A percentile compares a stretch with the other conserved stretches of the same genome.
These are phyloP conservation scores for Enteromius afrohamiltoni DNA, from an alignment of 2,797 vertebrate species.

Conservation along the genomic window DNA sequence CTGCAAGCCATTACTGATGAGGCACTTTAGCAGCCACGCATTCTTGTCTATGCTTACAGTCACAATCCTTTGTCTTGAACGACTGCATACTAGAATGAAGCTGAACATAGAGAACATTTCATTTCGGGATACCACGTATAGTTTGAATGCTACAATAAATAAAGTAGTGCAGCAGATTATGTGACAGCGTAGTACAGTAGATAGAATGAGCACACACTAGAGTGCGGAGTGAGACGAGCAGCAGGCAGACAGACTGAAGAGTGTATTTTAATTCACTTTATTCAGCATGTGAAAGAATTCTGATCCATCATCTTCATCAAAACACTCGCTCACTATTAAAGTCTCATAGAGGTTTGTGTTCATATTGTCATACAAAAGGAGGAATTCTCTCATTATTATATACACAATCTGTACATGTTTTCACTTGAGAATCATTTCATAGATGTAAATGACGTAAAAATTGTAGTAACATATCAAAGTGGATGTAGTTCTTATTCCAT, in stretches of 20 bases:
- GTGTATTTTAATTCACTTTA: conserved; percentile 74
- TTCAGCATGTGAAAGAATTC: conserved; percentile 82
- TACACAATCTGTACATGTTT: conserved; percentile 85
- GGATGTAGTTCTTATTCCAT: conserved; percentile 65
- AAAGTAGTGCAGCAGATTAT: background rate
- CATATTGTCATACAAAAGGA: conserved; percentile 78
- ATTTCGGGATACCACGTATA: background rate
- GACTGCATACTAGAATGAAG: background rate
- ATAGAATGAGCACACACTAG: background rate
- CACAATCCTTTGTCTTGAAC: background rate
- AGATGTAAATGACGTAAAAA: conserved; percentile 75
- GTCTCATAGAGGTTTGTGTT: conserved; percentile 77
- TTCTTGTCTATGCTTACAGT: background rate
- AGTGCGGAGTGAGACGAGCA: background rate
- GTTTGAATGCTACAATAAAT: background rate
- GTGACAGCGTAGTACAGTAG: background rate
- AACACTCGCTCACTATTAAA: conserved; percentile 70
- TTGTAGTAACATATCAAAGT: conserved; percentile 76
- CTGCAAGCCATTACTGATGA: background rate
- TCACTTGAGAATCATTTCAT: conserved; percentile 72
- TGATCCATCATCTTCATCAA: conserved; percentile 74
- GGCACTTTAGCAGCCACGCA: background rate
- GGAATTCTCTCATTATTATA: conserved; percentile 77
- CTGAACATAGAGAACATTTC: background rate
- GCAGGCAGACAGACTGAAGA: conserved; percentile 57